Base-by-base conservation (phyloP, 2,888 invertebrate species). In the Sepiola atlantica region DNA sequence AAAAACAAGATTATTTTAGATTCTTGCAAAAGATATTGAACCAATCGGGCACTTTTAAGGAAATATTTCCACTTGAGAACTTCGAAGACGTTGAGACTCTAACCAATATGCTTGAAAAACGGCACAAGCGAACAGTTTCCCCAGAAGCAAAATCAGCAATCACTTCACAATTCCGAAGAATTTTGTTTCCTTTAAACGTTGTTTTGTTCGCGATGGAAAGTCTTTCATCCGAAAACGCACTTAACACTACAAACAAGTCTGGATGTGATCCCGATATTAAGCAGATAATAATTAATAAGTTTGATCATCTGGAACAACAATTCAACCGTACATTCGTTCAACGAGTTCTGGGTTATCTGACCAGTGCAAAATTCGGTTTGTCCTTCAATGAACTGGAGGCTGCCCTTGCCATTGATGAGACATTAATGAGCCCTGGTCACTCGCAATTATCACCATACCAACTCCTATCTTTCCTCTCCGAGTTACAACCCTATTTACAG, bases 341-440 rank as follows among this genome's bases (percentile, higher is more conserved):
- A 16, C 95, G 97, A 94, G 98, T 98, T 94, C 97, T 99, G 90
- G 98, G 98, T 4, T 98, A 98, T 95, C 97, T 99, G 94, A 98
- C 98, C 0, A 98, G 98, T 8, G 98, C 98, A 18, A 98, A 98
- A 94, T 98, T 98, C 96, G 99, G 99, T 4, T 98, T 99, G 93
- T 98, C 98, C 35, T 98, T 98, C 96, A 98, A 98, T 12, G 99
- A 99, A 97, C 98, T 98, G 97, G 97, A 98, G 96, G 98, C 97
- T 94, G 95, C 97, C 8, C 95, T 97, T 45, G 97, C 97, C 6
- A 96, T 97, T 77, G 97, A 97, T 94, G 97, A 96, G 24, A 95
- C 95, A 35, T 96, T 96, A 0, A 96, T 12, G n/a, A 77, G 14
- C 1, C 10, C 77, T 14, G 32, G 16, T n/a, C 32, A 77, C n/a